These are phyloP conservation scores for Drosophila teissieri DNA, from an alignment of 1,140 invertebrate genomes.

Conservation along the genomic window DNA sequence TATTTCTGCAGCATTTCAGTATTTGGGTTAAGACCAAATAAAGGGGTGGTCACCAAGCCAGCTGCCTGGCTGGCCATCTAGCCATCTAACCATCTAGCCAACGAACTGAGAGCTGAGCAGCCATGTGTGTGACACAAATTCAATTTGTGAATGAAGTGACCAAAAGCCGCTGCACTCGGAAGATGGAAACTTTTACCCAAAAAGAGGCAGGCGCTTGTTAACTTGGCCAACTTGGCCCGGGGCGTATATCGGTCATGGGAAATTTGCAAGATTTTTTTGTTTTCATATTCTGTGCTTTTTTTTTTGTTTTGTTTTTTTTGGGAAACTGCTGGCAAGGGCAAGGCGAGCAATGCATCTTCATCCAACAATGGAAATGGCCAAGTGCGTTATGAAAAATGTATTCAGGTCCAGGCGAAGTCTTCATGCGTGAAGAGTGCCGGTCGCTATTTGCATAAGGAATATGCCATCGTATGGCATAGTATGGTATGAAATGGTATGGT, in stretches of 20 bases:
- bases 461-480: slow-evolving; percentile 10
- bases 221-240: slow-evolving; percentile 60
- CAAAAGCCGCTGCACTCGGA: slow-evolving; percentile 46
- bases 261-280: slow-evolving; percentile 56
- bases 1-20: slow-evolving; percentile 55
- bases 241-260: slow-evolving; percentile 77
- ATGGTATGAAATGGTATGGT: neutral
- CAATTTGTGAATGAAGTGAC: slow-evolving; percentile 79
- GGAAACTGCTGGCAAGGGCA: slow-evolving; percentile 29
- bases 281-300: neutral
- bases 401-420: slow-evolving; percentile 18
- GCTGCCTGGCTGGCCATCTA: slow-evolving; percentile 10
- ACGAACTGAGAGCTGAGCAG: slow-evolving; percentile 15
- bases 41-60: slow-evolving; percentile 69
- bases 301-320: neutral
- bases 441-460: no score
- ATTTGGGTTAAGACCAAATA: slow-evolving; percentile 83
- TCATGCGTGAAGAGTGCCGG: slow-evolving; percentile 49
- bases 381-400: slow-evolving; percentile 72
- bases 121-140: slow-evolving; percentile 64
- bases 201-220: slow-evolving; percentile 56
- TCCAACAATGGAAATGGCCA: slow-evolving; percentile 59
- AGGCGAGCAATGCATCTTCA: slow-evolving; percentile 69
- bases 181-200: slow-evolving; percentile 58
- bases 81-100: slow-evolving; percentile 28